These are phyloP conservation scores for Dendronephthya gigantea DNA, from an alignment of 64 coral and sea anemone species.

Conservation along the genomic window DNA sequence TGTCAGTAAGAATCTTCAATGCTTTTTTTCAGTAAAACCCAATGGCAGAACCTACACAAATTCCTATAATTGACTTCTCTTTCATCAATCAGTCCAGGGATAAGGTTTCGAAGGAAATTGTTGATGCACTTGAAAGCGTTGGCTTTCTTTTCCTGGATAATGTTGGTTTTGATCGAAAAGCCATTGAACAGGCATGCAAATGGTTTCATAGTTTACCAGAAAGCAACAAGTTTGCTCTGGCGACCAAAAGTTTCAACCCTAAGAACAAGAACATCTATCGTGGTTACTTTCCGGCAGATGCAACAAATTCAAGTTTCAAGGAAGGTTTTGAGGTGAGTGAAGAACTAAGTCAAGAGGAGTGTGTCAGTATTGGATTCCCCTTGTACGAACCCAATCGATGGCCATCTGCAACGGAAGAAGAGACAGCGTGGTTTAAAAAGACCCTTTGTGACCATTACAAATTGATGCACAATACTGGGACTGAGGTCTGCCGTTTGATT, in stretches of 20 bases:
- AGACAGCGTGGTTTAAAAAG: conserved; percentile 9
- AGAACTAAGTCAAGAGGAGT: conserved; percentile 11
- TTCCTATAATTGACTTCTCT: conserved; percentile 24
- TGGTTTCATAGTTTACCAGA: conserved; percentile 23
- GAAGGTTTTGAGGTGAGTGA: conserved; percentile 35
- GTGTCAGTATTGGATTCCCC: conserved; percentile 13
- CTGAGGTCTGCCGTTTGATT: conserved; percentile 43
- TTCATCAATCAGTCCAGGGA: neutral
- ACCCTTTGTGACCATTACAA: conserved; percentile 27
- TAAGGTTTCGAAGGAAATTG: conserved; percentile 20
- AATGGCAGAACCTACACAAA: neutral
- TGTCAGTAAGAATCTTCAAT: too few species aligned
- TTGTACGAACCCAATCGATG: conserved; percentile 38
- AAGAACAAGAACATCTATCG: conserved; percentile 36
- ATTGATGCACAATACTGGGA: conserved; percentile 23
- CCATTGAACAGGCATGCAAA: neutral
- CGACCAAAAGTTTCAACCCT: conserved; percentile 32
- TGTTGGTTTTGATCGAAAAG: neutral
- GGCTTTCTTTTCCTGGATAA: conserved; percentile 27
- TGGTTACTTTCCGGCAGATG: conserved; percentile 35
- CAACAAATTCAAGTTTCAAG: conserved; percentile 31
- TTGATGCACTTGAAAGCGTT: conserved; percentile 24
- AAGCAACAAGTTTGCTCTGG: conserved; percentile 7
- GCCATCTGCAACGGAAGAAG: conserved; percentile 31
- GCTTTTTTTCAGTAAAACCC: neutral